These are phyloP conservation scores for Synergus gifuensis DNA, from an alignment of 2,888 invertebrate species.

Conservation along the genomic window DNA sequence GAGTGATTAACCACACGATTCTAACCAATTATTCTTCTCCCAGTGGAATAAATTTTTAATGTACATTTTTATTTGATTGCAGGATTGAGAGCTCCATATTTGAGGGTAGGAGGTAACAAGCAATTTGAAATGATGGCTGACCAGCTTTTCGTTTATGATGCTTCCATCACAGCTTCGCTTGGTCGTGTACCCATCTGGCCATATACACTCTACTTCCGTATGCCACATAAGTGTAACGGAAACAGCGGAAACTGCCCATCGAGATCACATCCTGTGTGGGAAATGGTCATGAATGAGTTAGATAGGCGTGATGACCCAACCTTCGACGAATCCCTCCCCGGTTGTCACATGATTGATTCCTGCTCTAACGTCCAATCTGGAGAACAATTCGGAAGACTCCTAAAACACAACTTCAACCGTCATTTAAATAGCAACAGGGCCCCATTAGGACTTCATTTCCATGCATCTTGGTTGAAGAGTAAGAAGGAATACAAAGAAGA, in stretches of 20 bases:
- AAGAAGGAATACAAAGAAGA: constrained; percentile 96
- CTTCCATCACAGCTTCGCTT: constrained; percentile 94
- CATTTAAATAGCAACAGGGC: constrained; percentile 96
- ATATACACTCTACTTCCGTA: constrained; percentile 96
- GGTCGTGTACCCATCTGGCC: constrained; percentile 97
- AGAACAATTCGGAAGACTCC: constrained; percentile 92
- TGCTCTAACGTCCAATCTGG: constrained; percentile 95
- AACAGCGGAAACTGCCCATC: constrained; percentile 96
- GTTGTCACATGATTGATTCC: constrained; percentile 96
- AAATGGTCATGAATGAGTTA: constrained; percentile 97
- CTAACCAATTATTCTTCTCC: no score
- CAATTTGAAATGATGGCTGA: constrained; percentile 99
- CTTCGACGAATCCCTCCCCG: constrained; percentile 94
- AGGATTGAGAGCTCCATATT: constrained; percentile 89
- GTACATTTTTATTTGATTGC: constrained; percentile 75
- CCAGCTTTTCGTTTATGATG: constrained; percentile 96
- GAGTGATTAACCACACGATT: no score
- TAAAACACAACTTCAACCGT: constrained; percentile 96
- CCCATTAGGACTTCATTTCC: constrained; percentile 95
- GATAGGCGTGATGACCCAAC: constrained; percentile 96
- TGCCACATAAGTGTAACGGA: constrained; percentile 97
- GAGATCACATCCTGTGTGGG: constrained; percentile 95
- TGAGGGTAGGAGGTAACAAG: constrained; percentile 94
- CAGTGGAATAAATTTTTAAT: background rate
- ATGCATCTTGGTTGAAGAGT: constrained; percentile 96